Percentiles rank a stretch among this genome's conserved stretches.
Evolutionary conservation across 1,140 invertebrate genomes (phyloP).

Genomic region (Drosophila saltans): DNA sequence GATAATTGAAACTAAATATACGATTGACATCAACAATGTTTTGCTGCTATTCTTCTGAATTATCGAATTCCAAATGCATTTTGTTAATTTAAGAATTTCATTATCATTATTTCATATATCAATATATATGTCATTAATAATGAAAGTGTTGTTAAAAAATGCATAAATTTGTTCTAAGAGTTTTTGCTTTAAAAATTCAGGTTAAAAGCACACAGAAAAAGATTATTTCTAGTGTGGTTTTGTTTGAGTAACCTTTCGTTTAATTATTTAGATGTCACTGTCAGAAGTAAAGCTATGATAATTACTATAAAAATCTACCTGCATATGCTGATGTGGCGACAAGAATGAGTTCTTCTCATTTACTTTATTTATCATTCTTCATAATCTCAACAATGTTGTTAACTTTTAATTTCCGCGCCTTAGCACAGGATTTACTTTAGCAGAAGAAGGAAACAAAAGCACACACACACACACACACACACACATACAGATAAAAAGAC

Average conservation of each 20-base stretch:
- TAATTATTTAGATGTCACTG: conserved; percentile 1
- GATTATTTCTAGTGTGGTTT: too few species aligned
- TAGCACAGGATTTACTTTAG: conserved; percentile 10
- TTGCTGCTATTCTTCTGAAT: too few species aligned
- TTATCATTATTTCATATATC: too few species aligned
- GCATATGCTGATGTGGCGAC: conserved; percentile 6
- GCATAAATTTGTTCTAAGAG: too few species aligned
- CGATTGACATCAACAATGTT: too few species aligned
- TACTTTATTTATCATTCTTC: conserved; percentile 20
- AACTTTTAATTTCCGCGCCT: conserved; percentile 62
- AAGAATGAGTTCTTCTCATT: conserved; percentile 4
- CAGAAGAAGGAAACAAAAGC: conserved; percentile 12
- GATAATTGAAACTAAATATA: too few species aligned
- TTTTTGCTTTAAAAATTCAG: too few species aligned
- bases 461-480: not conserved
- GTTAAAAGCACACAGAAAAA: too few species aligned
- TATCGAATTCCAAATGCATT: too few species aligned
- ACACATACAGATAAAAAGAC: not conserved
- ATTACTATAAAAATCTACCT: conserved; percentile 1
- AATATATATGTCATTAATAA: too few species aligned
- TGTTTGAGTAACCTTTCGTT: not conserved
- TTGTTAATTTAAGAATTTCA: too few species aligned
- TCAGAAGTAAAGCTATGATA: conserved; percentile 6
- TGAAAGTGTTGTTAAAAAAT: too few species aligned
- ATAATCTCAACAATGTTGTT: conserved; percentile 44